These are phyloP conservation scores for Neomorphus geoffroyi DNA, from an alignment of 2,797 vertebrate genomes.

Conservation along the genomic window DNA sequence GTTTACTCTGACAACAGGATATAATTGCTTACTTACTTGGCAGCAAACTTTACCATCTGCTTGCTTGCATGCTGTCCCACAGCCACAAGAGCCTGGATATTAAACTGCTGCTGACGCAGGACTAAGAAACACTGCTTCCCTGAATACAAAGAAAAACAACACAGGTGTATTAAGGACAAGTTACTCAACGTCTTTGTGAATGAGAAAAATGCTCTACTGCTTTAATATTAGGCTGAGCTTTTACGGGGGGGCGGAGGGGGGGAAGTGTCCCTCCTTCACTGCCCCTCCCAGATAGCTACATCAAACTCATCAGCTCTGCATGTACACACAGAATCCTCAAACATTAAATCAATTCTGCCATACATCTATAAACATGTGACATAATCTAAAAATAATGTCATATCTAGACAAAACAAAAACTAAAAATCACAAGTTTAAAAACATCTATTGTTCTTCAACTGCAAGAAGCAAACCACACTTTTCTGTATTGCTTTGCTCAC, in stretches of 20 bases:
- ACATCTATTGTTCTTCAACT: not conserved
- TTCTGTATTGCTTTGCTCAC: not conserved
- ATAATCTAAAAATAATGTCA: too few species aligned
- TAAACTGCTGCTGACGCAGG: slow-evolving; percentile 98
- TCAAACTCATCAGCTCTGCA: not conserved
- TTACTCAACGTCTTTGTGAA: slow-evolving; percentile 56
- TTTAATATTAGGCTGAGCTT: slow-evolving; percentile 13
- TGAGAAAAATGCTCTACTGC: slow-evolving; percentile 51
- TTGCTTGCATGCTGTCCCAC: slow-evolving; percentile 98
- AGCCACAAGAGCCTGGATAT: slow-evolving; percentile 95
- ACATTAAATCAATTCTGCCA: not conserved
- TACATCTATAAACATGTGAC: not conserved
- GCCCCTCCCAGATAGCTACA: accelerated
- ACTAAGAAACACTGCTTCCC: slow-evolving; percentile 99
- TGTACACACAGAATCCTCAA: not conserved
- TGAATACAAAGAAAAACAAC: slow-evolving; percentile 76
- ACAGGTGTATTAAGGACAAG: slow-evolving; percentile 68
- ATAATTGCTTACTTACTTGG: slow-evolving; percentile 95
- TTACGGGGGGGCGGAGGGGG: accelerated
- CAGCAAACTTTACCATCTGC: slow-evolving; percentile 99
- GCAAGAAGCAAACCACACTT: not conserved
- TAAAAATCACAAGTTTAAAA: not conserved
- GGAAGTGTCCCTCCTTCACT: accelerated
- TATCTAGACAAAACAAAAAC: not conserved
- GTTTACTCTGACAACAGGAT: slow-evolving; percentile 92